Percentiles rank a stretch among this genome's conserved stretches.
Evolutionary conservation across 2,113 vertebrate genomes (phyloP).

Genomic region (Mesocricetus auratus): DNA sequence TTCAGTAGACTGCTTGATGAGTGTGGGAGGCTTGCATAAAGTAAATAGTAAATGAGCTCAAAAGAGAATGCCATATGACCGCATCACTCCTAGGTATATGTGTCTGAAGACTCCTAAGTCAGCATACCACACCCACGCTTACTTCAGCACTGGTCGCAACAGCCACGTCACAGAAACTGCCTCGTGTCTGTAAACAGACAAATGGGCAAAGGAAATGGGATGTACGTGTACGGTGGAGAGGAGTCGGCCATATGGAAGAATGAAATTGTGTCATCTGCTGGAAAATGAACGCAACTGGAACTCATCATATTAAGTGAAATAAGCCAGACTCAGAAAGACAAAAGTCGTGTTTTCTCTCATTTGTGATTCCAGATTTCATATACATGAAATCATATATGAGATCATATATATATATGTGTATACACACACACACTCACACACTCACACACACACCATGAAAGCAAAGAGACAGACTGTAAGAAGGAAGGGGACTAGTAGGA

Average conservation of each 20-base stretch:
- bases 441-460: too few relatives aligned
- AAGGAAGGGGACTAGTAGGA: neutral
- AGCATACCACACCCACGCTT: neutral
- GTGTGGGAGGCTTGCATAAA: neutral
- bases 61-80: neutral
- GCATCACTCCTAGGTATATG: too few relatives aligned
- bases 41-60: neutral
- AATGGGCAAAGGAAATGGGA: neutral
- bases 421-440: neutral
- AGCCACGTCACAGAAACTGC: neutral
- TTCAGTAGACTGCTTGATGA: neutral
- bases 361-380: neutral
- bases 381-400: neutral
- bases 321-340: neutral
- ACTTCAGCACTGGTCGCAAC: neutral
- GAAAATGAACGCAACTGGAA: neutral
- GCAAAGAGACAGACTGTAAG: neutral
- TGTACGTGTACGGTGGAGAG: neutral
- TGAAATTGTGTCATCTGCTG: neutral
- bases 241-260: neutral
- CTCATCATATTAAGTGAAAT: neutral
- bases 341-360: neutral
- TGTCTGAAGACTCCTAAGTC: neutral
- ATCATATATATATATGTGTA: too few relatives aligned
- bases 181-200: too few relatives aligned